A percentile compares a stretch with the other conserved stretches of the same genome.
These are phyloP conservation scores for Notoglanidium macrostoma DNA, from an alignment of 2,797 vertebrate genomes.

Conservation along the genomic window DNA sequence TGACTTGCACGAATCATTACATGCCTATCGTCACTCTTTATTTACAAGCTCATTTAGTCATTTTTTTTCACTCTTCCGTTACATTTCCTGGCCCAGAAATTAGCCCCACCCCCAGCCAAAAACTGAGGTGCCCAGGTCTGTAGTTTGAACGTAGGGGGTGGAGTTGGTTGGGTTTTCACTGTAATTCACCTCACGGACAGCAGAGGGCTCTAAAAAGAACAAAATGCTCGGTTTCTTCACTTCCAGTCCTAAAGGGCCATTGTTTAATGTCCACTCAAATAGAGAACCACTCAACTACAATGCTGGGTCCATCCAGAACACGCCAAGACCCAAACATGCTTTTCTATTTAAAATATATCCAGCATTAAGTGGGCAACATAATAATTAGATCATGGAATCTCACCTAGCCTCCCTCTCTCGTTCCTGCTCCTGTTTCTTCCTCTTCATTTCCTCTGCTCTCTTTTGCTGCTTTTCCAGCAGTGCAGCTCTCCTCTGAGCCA, in stretches of 20 bases:
- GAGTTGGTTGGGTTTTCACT: neutral
- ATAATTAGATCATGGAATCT: conserved; percentile 49
- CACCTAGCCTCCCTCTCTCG: conserved; percentile 82
- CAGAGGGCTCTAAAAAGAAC: neutral
- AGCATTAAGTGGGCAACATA: neutral
- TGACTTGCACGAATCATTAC: no score
- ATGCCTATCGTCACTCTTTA: no score
- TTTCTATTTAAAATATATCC: conserved; percentile 4
- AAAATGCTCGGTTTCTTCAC: neutral
- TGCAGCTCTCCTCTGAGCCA: conserved; percentile 86
- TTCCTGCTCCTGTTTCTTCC: conserved; percentile 82
- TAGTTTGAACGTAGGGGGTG: neutral
- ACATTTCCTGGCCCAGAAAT: neutral
- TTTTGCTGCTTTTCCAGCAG: conserved; percentile 89
- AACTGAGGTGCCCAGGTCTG: neutral
- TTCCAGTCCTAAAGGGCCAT: neutral
- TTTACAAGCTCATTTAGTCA: neutral
- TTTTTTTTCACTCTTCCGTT: neutral
- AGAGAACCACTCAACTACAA: neutral
- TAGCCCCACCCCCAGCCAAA: neutral
- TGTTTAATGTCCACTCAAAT: neutral
- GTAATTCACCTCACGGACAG: neutral
- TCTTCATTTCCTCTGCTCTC: conserved; percentile 83
- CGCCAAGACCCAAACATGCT: neutral
- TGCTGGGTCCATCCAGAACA: neutral